These are phyloP conservation scores for Callimorpha dominula DNA, from an alignment of 2,888 invertebrate genomes.

Conservation along the genomic window DNA sequence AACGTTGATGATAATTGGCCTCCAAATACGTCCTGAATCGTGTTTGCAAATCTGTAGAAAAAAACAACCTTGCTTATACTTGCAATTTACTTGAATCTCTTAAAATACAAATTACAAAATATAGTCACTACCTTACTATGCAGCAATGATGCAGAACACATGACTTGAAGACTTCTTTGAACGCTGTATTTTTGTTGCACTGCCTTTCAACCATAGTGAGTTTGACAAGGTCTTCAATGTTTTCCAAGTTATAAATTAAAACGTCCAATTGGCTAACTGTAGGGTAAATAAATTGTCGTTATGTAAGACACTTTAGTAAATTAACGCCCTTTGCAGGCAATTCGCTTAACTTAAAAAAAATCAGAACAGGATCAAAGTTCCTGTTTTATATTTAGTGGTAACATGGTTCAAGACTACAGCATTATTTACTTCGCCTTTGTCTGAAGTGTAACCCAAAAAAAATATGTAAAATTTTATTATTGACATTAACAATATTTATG, in stretches of 20 bases:
- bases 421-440: no score
- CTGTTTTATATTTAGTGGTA: no score
- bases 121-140: slow-evolving; percentile 58
- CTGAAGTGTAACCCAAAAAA: no score
- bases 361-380: no score
- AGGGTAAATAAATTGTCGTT: slow-evolving; percentile 21
- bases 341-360: no score
- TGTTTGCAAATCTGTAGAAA: slow-evolving; percentile 57
- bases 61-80: slow-evolving; percentile 16
- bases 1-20: slow-evolving; percentile 59
- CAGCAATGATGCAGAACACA: slow-evolving; percentile 59
- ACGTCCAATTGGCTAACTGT: slow-evolving; percentile 70
- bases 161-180: slow-evolving; percentile 58
- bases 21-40: slow-evolving; percentile 56
- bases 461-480: no score
- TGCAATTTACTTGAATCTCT: not conserved
- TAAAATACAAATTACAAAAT: not conserved
- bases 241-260: slow-evolving; percentile 69
- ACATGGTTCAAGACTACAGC: no score
- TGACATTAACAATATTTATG: no score
- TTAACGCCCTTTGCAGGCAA: no score
- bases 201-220: slow-evolving; percentile 50
- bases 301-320: no score
- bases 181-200: slow-evolving; percentile 63
- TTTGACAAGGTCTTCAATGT: slow-evolving; percentile 65